phyloP scores from a whole-genome alignment of 2,797 vertebrate genomes.

The Diplodus sargus region DNA sequence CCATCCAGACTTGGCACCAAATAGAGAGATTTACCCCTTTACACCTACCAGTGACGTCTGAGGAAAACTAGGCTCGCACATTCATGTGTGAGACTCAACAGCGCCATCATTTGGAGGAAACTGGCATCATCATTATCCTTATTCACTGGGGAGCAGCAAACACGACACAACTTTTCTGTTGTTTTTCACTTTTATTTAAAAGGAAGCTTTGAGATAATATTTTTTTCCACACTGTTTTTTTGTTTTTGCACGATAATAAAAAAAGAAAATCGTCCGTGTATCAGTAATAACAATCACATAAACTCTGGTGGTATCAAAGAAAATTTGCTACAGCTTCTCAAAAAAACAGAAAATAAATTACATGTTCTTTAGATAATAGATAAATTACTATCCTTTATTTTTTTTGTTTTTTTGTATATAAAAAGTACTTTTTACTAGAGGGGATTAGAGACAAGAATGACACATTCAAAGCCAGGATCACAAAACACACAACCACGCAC shows the following conservation, averaged over 20 bases:
- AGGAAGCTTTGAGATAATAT: slow-evolving; percentile 69
- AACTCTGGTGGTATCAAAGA: slow-evolving; percentile 76
- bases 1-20: not conserved
- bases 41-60: not conserved
- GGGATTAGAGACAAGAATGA: slow-evolving; percentile 70
- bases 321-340: slow-evolving; percentile 74
- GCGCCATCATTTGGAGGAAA: slow-evolving; percentile 64
- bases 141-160: slow-evolving; percentile 20
- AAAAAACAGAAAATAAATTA: slow-evolving; percentile 86
- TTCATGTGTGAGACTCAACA: slow-evolving; percentile 52
- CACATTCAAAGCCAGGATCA: slow-evolving; percentile 59
- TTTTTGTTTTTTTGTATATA: slow-evolving; percentile 75
- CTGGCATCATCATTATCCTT: not conserved
- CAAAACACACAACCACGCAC: slow-evolving; percentile 35
- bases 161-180: slow-evolving; percentile 34
- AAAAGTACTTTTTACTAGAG: slow-evolving; percentile 74
- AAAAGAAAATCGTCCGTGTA: slow-evolving; percentile 57
- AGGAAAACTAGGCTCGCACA: not conserved
- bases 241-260: slow-evolving; percentile 64
- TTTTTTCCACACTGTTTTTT: slow-evolving; percentile 61
- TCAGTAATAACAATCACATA: slow-evolving; percentile 77
- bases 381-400: slow-evolving; percentile 84
- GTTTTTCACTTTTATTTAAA: slow-evolving; percentile 80
- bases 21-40: not conserved
- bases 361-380: slow-evolving; percentile 82